Evolutionary conservation across 2,888 invertebrate species (phyloP).

Genomic region (Chydorus sphaericus): DNA sequence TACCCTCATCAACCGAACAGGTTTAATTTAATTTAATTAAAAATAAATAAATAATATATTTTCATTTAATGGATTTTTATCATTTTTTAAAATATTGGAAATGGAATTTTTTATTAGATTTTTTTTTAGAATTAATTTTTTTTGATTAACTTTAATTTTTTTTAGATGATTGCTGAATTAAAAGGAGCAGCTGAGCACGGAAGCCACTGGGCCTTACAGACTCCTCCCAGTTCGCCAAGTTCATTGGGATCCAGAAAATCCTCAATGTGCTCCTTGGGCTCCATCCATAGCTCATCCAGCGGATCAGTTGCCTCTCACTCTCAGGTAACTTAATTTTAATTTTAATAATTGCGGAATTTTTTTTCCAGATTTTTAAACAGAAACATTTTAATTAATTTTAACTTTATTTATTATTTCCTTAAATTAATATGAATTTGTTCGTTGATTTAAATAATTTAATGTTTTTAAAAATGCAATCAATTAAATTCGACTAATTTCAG

Average conservation of each 20-base stretch:
- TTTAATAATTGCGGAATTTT: too few relatives aligned
- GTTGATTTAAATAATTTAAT: too few relatives aligned
- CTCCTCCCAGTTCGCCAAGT: slow-evolving; percentile 58
- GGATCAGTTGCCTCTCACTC: slow-evolving; percentile 23
- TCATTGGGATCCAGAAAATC: slow-evolving; percentile 81
- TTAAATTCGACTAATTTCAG: too few relatives aligned
- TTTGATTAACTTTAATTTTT: too few relatives aligned
- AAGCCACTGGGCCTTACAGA: slow-evolving; percentile 44
- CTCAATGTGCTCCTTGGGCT: slow-evolving; percentile 77
- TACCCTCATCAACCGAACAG: slow-evolving; percentile 87
- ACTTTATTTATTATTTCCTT: too few relatives aligned
- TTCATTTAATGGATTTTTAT: too few relatives aligned
- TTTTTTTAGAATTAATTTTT: background rate
- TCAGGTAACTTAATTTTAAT: background rate
- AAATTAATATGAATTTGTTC: too few relatives aligned
- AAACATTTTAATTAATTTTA: too few relatives aligned
- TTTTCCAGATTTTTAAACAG: too few relatives aligned
- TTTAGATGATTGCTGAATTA: slow-evolving; percentile 49
- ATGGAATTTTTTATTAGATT: background rate
- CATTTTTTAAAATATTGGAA: too few relatives aligned
- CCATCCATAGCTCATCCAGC: slow-evolving; percentile 69
- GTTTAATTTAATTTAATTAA: slow-evolving; percentile 36
- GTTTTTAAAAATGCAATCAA: too few relatives aligned
- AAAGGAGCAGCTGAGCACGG: slow-evolving; percentile 43
- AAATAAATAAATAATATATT: too few relatives aligned